Conservation (phyloP, 2,113 vertebrate species). For the Strix aluco region DNA sequence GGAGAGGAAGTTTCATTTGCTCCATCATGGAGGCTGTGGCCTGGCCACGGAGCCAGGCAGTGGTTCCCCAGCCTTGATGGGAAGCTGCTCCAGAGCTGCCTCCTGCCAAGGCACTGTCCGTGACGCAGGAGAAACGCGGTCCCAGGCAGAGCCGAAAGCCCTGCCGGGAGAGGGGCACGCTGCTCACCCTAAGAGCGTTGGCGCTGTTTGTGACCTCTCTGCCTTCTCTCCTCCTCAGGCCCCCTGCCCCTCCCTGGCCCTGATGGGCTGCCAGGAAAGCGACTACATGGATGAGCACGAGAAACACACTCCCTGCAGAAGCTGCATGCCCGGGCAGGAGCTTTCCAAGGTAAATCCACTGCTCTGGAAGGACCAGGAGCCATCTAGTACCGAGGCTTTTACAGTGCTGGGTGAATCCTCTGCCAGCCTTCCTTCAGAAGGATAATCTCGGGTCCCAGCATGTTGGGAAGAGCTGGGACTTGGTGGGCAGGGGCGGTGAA, state of each 20-base stretch:
- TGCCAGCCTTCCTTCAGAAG: not conserved
- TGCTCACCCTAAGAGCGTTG: not conserved
- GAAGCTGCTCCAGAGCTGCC: not conserved
- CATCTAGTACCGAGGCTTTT: not conserved
- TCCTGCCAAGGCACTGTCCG: too few relatives aligned
- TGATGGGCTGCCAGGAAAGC: conserved; percentile 70
- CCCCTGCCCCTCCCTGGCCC: not conserved
- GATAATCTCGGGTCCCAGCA: not conserved
- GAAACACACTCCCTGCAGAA: conserved; percentile 73
- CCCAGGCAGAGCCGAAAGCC: not conserved
- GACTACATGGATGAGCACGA: conserved; percentile 73
- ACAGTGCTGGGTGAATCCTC: not conserved
- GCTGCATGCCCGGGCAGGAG: conserved; percentile 80
- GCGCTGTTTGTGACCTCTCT: not conserved
- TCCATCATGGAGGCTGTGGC: not conserved
- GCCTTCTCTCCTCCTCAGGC: not conserved
- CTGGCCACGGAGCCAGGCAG: not conserved
- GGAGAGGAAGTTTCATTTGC: not conserved
- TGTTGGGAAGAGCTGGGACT: not conserved
- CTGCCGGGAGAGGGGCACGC: not conserved
- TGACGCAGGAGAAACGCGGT: not conserved
- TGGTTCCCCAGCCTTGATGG: not conserved
- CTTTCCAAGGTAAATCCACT: conserved; percentile 78
- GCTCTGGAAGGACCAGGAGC: not conserved
- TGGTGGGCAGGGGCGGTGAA: not conserved